Evolutionary conservation across 2,797 vertebrate genomes (phyloP).

Genomic region (Enteromius anoplus): DNA sequence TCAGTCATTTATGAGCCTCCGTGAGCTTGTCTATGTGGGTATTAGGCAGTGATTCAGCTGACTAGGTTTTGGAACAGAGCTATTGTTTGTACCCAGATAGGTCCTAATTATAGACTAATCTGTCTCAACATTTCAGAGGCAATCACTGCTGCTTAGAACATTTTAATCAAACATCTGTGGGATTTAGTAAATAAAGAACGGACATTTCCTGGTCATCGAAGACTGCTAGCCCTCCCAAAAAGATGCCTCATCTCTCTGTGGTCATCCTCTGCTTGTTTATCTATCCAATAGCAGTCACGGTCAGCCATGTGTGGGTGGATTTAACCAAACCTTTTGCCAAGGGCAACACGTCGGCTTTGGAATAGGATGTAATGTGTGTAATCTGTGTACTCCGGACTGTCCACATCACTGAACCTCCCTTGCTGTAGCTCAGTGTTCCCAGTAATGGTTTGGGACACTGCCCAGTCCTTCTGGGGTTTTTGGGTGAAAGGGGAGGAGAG

Average conservation of each 20-base stretch:
- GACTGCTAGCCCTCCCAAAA: neutral
- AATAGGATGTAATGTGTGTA: constrained; percentile 40
- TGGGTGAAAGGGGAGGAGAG: constrained; percentile 33
- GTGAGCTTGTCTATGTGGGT: neutral
- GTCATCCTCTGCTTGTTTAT: constrained; percentile 29
- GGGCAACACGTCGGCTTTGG: constrained; percentile 40
- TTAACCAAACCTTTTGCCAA: constrained; percentile 40
- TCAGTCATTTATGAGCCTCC: neutral
- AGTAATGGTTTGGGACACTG: constrained; percentile 31
- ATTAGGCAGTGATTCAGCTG: neutral
- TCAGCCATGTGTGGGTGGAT: constrained; percentile 30
- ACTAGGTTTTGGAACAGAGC: neutral
- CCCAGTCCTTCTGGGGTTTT: constrained; percentile 19
- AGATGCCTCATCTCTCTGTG: neutral
- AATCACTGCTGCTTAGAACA: neutral
- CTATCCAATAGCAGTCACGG: constrained; percentile 15
- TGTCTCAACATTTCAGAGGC: neutral
- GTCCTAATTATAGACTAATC: constrained; percentile 8
- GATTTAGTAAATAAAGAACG: neutral
- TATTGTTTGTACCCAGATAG: neutral
- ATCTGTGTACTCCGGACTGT: constrained; percentile 24
- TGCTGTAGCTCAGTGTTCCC: constrained; percentile 10
- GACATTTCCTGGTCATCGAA: neutral
- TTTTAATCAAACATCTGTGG: neutral
- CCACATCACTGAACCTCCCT: constrained; percentile 26